Evolutionary conservation across 1,140 invertebrate species (phyloP).

Genomic region (Nylanderia fulva): DNA sequence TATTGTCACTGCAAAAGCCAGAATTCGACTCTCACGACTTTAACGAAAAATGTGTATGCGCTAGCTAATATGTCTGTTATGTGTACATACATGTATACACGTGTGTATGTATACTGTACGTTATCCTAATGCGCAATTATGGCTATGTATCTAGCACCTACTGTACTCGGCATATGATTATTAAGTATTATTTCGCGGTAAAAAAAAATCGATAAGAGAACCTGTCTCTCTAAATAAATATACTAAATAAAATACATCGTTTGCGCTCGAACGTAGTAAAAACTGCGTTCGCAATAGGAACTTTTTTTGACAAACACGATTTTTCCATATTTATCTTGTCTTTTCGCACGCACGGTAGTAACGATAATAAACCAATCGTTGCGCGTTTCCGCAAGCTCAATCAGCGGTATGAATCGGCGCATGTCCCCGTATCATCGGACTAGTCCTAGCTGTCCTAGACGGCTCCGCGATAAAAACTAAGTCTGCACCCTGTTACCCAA

Average conservation of each 20-base stretch:
- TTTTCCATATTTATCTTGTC: slow-evolving; percentile 48
- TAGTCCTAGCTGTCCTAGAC: slow-evolving; percentile 55
- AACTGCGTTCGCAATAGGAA: slow-evolving; percentile 69
- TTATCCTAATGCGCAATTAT: slow-evolving; percentile 56
- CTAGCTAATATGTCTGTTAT: neutral
- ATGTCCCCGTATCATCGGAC: slow-evolving; percentile 66
- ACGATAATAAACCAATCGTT: slow-evolving; percentile 74
- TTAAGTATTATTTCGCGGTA: slow-evolving; percentile 60
- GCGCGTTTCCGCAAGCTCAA: slow-evolving; percentile 54
- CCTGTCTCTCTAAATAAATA: slow-evolving; percentile 69
- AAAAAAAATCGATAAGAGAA: slow-evolving; percentile 74
- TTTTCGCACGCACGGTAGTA: slow-evolving; percentile 64
- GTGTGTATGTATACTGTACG: neutral
- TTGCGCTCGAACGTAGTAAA: slow-evolving; percentile 60
- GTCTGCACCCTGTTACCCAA: slow-evolving; percentile 68
- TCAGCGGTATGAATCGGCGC: slow-evolving; percentile 61
- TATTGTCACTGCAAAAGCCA: slow-evolving; percentile 76
- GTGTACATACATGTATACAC: neutral
- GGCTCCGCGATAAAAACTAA: slow-evolving; percentile 76
- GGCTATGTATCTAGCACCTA: slow-evolving; percentile 54
- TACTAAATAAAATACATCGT: slow-evolving; percentile 73
- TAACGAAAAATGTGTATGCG: slow-evolving; percentile 55
- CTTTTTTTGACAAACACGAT: slow-evolving; percentile 65
- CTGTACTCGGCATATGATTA: slow-evolving; percentile 62
- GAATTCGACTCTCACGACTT: slow-evolving; percentile 65